These are phyloP conservation scores for Nephrotoma flavescens DNA, from an alignment of 2,888 invertebrate genomes.

Conservation along the genomic window DNA sequence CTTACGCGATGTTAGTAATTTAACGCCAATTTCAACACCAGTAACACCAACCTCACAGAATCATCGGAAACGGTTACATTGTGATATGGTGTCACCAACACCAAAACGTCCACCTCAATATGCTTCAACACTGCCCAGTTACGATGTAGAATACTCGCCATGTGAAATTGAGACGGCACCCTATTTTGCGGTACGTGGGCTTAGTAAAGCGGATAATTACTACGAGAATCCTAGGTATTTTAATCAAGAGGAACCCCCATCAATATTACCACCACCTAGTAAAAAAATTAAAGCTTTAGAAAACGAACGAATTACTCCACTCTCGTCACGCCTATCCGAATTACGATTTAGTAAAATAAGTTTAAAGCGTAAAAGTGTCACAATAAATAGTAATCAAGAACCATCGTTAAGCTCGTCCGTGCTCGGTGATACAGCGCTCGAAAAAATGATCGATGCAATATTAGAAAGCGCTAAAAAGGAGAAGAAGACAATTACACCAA, in stretches of 20 bases:
- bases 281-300: constrained; percentile 10
- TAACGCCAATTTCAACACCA: constrained; percentile 13
- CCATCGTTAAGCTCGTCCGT: constrained; percentile 24
- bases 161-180: constrained; percentile 25
- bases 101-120: constrained; percentile 15
- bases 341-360: constrained; percentile 4
- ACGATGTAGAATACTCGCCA: constrained; percentile 30
- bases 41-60: neutral
- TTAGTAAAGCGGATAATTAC: constrained; percentile 26
- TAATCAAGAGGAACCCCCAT: constrained; percentile 11
- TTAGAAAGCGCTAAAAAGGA: constrained; percentile 30
- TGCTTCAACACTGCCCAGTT: constrained; percentile 27
- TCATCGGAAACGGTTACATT: neutral
- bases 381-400: constrained; percentile 6
- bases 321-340: constrained; percentile 1
- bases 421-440: constrained; percentile 30
- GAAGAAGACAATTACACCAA: constrained; percentile 17
- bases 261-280: constrained; percentile 5
- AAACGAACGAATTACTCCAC: constrained; percentile 2
- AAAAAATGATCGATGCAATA: constrained; percentile 32
- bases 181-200: constrained; percentile 26
- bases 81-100: neutral
- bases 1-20: constrained; percentile 9
- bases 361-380: constrained; percentile 15
- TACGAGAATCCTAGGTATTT: constrained; percentile 31